These are phyloP conservation scores for Sarcophaga rosellei DNA, from an alignment of 2,888 invertebrate genomes.

Conservation along the genomic window DNA sequence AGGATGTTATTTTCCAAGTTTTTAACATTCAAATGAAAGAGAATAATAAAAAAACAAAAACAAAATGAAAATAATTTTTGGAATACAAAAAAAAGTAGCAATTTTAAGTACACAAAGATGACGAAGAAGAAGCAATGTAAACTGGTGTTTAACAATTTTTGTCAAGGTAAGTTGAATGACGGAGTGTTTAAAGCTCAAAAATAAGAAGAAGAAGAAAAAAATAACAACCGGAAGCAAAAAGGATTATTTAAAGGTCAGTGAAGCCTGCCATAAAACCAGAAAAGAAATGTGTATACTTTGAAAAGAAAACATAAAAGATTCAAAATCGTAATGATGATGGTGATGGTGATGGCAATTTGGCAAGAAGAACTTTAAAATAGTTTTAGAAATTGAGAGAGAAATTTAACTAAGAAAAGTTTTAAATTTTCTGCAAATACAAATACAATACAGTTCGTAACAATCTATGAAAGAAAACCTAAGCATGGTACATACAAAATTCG, in stretches of 20 bases:
- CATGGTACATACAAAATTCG: too few species aligned
- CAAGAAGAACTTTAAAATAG: too few species aligned
- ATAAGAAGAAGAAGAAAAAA: background rate
- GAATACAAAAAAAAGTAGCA: background rate
- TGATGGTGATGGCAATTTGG: too few species aligned
- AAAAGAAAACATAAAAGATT: background rate
- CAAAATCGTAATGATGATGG: background rate
- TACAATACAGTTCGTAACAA: too few species aligned
- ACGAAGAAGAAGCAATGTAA: too few species aligned
- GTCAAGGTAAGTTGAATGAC: background rate
- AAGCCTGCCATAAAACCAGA: background rate
- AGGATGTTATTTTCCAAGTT: background rate
- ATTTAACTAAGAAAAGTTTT: too few species aligned
- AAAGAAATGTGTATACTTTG: too few species aligned
- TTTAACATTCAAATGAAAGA: background rate
- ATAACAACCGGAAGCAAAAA: background rate
- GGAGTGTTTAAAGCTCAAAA: background rate
- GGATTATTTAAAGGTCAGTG: background rate
- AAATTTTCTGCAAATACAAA: too few species aligned
- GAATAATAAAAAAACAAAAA: too few species aligned
- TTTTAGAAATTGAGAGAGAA: too few species aligned
- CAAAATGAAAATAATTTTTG: background rate
- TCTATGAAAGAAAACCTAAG: too few species aligned
- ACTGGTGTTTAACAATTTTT: background rate
- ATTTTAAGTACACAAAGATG: background rate